Evolutionary conservation across 1,140 invertebrate genomes (phyloP).

Genomic region (Apis dorsata): DNA sequence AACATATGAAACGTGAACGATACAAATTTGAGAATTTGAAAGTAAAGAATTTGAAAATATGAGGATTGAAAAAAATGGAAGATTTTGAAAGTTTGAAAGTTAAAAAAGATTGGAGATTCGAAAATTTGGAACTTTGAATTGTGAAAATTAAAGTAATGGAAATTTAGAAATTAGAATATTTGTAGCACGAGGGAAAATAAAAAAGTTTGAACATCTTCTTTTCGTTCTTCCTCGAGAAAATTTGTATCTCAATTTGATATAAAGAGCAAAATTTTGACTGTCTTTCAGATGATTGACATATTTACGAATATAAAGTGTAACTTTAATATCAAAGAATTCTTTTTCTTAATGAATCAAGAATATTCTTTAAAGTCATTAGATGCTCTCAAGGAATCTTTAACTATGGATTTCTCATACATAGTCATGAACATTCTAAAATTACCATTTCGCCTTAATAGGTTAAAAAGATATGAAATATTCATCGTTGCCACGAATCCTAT

Average conservation of each 20-base stretch:
- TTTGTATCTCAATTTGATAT: neutral
- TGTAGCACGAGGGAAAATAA: neutral
- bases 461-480: neutral
- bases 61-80: neutral
- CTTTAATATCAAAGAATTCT: slow-evolving; percentile 23
- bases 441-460: neutral
- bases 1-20: too few relatives aligned
- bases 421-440: neutral
- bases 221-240: neutral
- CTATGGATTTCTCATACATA: neutral
- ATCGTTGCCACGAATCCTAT: neutral
- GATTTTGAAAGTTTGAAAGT: neutral
- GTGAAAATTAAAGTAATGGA: too few relatives aligned
- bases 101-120: neutral
- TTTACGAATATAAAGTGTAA: slow-evolving; percentile 56
- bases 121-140: neutral
- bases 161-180: neutral
- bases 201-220: neutral
- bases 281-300: slow-evolving; percentile 60
- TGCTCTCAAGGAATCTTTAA: neutral
- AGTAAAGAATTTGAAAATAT: neutral
- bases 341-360: slow-evolving; percentile 12
- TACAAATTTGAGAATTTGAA: neutral
- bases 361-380: neutral
- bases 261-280: slow-evolving; percentile 26